These are phyloP conservation scores for Eilema caniola DNA, from an alignment of 2,888 invertebrate genomes.

Conservation along the genomic window DNA sequence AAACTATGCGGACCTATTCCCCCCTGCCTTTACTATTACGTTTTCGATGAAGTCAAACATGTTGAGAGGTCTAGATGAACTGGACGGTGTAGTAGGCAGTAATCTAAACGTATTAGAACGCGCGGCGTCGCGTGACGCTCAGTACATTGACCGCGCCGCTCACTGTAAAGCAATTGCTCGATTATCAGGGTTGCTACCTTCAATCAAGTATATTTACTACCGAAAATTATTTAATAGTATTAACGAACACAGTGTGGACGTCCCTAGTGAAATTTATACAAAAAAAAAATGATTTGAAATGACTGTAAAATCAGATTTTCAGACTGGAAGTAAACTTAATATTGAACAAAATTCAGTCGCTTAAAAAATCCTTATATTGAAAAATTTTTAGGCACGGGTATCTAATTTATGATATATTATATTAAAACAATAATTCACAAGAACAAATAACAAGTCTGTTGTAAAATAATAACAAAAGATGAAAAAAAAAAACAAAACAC, in stretches of 20 bases:
- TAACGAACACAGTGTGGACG: background rate
- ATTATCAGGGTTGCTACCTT: constrained; percentile 74
- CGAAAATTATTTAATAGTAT: background rate
- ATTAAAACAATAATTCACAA: no score
- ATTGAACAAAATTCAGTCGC: background rate
- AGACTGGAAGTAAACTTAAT: background rate
- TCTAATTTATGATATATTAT: no score
- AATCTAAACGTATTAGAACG: constrained; percentile 84
- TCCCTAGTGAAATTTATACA: background rate
- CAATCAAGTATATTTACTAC: constrained; percentile 32
- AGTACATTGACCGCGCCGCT: constrained; percentile 81
- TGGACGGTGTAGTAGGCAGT: constrained; percentile 76
- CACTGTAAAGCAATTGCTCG: constrained; percentile 76
- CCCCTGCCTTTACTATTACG: constrained; percentile 25
- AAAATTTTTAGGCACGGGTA: no score
- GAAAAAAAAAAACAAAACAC: no score
- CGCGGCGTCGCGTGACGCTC: constrained; percentile 80
- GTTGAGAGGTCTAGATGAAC: constrained; percentile 54
- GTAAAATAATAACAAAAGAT: no score
- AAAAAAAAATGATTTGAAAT: background rate
- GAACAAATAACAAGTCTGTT: no score
- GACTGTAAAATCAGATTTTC: background rate
- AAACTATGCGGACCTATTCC: constrained; percentile 51
- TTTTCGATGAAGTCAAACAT: constrained; percentile 15
- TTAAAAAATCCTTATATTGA: no score